These are phyloP conservation scores for Podarcis lilfordi DNA, from an alignment of 2,797 vertebrate genomes.

Conservation along the genomic window DNA sequence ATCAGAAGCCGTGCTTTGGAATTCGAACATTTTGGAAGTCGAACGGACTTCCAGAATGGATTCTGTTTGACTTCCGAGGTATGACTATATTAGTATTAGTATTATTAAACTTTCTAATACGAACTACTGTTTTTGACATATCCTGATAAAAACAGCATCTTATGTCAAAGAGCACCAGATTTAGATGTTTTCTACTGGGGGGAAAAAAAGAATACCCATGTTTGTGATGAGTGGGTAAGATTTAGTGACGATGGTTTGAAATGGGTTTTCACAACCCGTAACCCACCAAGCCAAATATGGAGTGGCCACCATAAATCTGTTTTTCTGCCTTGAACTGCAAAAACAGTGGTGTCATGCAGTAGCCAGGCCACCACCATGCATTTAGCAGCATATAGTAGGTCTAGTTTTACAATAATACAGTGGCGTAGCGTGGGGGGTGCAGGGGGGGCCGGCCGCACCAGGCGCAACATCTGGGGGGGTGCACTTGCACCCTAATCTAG, in stretches of 20 bases:
- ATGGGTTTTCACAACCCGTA: neutral
- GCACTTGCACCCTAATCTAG: no score
- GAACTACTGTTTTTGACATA: neutral
- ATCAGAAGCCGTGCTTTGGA: no score
- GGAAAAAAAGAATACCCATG: no score
- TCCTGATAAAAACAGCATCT: neutral
- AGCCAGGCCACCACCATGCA: neutral
- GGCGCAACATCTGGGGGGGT: no score
- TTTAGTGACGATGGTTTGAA: neutral
- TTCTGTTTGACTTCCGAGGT: no score
- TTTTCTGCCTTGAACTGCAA: neutral
- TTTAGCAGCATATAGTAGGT: neutral
- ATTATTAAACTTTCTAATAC: neutral
- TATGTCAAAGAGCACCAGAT: neutral
- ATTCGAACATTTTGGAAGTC: no score
- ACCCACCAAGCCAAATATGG: neutral
- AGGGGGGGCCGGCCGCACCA: no score
- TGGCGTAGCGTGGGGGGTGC: no score
- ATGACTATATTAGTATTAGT: no score
- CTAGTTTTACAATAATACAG: neutral
- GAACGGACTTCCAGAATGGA: no score
- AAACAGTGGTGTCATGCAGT: neutral
- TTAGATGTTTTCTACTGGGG: neutral
- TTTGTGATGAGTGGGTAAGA: no score
- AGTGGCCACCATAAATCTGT: neutral